Evolutionary conservation across 2,888 invertebrate genomes (phyloP).

Genomic region (Limnephilus marmoratus): DNA sequence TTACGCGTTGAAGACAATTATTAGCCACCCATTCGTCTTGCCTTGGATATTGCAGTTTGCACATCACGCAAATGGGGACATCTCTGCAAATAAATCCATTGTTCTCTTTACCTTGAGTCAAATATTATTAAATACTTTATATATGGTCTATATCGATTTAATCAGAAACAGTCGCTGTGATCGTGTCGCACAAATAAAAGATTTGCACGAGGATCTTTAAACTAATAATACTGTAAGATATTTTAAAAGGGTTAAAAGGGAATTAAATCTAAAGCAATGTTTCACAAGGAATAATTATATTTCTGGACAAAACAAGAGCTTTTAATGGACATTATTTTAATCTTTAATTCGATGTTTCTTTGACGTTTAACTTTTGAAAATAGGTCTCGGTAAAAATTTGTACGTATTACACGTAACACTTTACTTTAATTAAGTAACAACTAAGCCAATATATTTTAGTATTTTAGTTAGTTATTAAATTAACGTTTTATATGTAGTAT

Average conservation of each 20-base stretch:
- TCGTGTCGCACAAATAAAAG: background rate
- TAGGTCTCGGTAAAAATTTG: no score
- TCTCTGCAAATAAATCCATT: conserved; percentile 13
- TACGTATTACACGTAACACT: no score
- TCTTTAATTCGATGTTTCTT: no score
- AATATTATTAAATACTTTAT: background rate
- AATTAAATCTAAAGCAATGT: background rate
- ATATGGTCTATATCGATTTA: background rate
- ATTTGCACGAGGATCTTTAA: background rate
- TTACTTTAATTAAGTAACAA: background rate
- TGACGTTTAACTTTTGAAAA: background rate
- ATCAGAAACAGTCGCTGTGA: background rate
- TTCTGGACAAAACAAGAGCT: no score
- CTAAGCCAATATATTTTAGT: no score
- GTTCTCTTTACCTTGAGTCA: conserved; percentile 32
- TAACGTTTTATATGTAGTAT: no score
- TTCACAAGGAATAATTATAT: background rate
- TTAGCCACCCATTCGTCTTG: conserved; percentile 13
- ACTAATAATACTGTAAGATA: background rate
- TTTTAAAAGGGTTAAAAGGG: background rate
- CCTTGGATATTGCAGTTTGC: conserved; percentile 2
- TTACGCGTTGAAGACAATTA: conserved; percentile 9
- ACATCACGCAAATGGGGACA: background rate
- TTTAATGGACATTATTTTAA: background rate
- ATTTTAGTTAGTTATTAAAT: no score